Percentiles rank a stretch among this genome's conserved stretches.
Conservation (phyloP, 2,113 vertebrate genomes). For the Ceratotherium simum region DNA sequence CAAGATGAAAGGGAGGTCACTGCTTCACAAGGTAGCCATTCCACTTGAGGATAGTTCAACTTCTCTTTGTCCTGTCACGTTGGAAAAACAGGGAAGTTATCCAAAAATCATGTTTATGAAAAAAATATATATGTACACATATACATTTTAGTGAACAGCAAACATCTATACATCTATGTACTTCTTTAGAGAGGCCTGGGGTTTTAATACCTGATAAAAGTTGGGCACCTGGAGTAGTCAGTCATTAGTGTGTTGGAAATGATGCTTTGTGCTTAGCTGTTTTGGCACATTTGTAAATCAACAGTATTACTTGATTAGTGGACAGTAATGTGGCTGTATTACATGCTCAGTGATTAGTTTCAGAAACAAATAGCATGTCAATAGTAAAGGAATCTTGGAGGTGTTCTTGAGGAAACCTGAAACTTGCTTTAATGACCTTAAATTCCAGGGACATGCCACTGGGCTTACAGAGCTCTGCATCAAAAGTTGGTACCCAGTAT, state of each 20-base stretch:
- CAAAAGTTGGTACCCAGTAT: background rate
- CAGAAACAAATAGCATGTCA: constrained; percentile 18
- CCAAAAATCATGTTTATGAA: constrained; percentile 10
- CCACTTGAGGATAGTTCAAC: background rate
- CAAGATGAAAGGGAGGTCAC: background rate
- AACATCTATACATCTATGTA: background rate
- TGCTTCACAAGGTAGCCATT: background rate
- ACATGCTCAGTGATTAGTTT: background rate
- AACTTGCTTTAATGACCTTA: constrained; percentile 8
- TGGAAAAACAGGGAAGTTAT: background rate
- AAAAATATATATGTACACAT: background rate
- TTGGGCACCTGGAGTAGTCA: background rate
- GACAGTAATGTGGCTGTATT: background rate
- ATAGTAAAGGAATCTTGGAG: constrained; percentile 30
- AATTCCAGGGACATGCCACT: background rate
- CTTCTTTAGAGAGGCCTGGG: background rate
- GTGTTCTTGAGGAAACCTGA: constrained; percentile 24
- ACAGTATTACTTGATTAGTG: background rate
- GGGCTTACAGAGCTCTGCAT: background rate
- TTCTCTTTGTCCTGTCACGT: background rate
- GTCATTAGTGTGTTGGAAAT: background rate
- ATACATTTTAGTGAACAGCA: background rate
- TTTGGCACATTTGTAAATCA: background rate
- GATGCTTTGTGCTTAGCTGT: background rate
- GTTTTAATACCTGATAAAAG: background rate